A percentile compares a stretch with the other conserved stretches of the same genome.
Evolutionary conservation across 1,140 invertebrate species (phyloP).

Genomic region (Heliconius melpomene): DNA sequence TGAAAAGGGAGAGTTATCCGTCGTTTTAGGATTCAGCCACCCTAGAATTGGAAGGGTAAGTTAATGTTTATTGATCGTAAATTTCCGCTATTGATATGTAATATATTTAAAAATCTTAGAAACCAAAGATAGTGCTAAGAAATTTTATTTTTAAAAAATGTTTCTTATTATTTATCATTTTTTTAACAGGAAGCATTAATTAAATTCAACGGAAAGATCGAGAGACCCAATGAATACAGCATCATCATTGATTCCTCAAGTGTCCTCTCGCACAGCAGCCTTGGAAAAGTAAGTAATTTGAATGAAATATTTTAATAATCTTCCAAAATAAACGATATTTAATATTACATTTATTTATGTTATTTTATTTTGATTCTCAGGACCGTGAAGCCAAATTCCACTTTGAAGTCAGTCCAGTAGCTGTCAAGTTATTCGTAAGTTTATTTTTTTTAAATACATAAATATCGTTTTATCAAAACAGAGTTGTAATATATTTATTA

Average conservation of each 20-base stretch:
- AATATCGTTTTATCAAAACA: too few relatives aligned
- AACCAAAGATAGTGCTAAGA: too few relatives aligned
- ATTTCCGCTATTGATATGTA: too few relatives aligned
- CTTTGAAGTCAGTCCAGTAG: slow-evolving; percentile 66
- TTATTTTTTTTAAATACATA: slow-evolving; percentile 35
- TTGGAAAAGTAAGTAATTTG: slow-evolving; percentile 59
- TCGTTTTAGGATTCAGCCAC: slow-evolving; percentile 84
- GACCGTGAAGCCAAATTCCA: slow-evolving; percentile 71
- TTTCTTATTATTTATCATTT: background rate
- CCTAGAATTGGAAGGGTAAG: slow-evolving; percentile 84
- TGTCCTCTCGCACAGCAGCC: slow-evolving; percentile 55
- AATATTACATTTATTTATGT: slow-evolving; percentile 10
- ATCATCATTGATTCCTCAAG: slow-evolving; percentile 59
- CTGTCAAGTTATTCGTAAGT: slow-evolving; percentile 75
- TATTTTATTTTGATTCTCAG: slow-evolving; percentile 47
- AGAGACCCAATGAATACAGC: slow-evolving; percentile 49
- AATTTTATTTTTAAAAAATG: too few relatives aligned
- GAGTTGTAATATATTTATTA: too few relatives aligned
- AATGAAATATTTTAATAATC: background rate
- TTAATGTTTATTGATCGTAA: background rate
- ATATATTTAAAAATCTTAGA: too few relatives aligned
- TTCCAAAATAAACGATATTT: background rate
- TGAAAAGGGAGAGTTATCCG: slow-evolving; percentile 74
- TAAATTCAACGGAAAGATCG: slow-evolving; percentile 51
- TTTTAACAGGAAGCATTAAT: slow-evolving; percentile 58